phyloP scores from a whole-genome alignment of 2,113 vertebrate genomes.

The Pogonocichla stellata region DNA sequence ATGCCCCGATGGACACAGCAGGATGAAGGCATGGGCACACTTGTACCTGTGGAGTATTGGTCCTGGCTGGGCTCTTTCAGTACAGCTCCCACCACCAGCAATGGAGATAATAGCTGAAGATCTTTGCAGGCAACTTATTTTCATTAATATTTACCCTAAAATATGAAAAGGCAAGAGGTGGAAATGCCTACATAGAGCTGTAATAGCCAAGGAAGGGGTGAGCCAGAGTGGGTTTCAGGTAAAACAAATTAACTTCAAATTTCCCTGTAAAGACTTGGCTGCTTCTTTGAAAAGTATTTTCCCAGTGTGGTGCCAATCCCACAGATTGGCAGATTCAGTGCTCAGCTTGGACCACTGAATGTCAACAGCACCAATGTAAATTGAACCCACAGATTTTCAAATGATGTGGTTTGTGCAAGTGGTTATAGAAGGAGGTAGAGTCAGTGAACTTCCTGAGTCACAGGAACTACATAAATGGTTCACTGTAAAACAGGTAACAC shows the following conservation, averaged over 20 bases:
- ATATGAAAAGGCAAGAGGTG: not conserved
- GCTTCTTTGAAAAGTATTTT: not conserved
- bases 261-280: not conserved
- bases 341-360: not conserved
- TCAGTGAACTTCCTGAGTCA: not conserved
- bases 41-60: not conserved
- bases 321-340: not conserved
- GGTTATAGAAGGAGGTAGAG: not conserved
- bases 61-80: not conserved
- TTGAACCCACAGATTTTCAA: not conserved
- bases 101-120: not conserved
- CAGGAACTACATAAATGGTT: not conserved
- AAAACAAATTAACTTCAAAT: not conserved
- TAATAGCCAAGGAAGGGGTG: not conserved
- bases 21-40: not conserved
- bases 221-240: not conserved
- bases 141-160: not conserved
- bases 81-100: not conserved
- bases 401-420: not conserved
- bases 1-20: rapidly evolving
- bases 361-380: not conserved
- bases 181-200: not conserved
- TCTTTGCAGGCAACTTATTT: not conserved
- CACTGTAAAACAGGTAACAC: not conserved
- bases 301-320: not conserved